These are phyloP conservation scores for Parthenolecanium corni DNA, from an alignment of 2,888 invertebrate species.

Conservation along the genomic window DNA sequence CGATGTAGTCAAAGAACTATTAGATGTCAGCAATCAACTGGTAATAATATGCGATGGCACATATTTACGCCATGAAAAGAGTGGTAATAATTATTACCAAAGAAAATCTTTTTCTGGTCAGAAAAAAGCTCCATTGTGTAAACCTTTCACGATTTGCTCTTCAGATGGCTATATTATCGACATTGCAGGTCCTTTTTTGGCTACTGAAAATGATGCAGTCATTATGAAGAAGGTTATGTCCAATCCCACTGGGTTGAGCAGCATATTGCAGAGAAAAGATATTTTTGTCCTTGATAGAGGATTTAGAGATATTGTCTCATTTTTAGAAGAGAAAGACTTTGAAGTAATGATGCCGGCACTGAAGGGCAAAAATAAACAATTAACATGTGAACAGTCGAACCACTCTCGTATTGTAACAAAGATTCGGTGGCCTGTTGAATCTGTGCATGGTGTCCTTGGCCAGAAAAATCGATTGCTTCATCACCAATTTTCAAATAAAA, in stretches of 20 bases:
- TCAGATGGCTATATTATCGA: constrained; percentile 34
- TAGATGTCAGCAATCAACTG: too few species aligned
- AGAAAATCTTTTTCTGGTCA: constrained; percentile 32
- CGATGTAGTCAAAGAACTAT: too few species aligned
- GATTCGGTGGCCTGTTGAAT: background rate
- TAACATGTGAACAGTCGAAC: constrained; percentile 26
- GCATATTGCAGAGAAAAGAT: constrained; percentile 31
- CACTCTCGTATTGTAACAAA: background rate
- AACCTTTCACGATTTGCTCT: constrained; percentile 35
- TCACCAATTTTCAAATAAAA: background rate
- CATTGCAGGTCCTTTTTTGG: constrained; percentile 32
- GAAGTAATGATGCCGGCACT: constrained; percentile 34
- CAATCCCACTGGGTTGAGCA: constrained; percentile 31
- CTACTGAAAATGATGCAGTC: constrained; percentile 31
- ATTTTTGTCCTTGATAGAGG: constrained; percentile 34
- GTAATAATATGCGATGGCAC: constrained; percentile 32
- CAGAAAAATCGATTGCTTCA: background rate
- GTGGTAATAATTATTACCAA: constrained; percentile 32
- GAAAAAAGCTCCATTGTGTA: constrained; percentile 34
- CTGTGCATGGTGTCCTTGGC: background rate
- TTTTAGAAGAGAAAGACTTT: constrained; percentile 31
- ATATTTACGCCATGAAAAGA: constrained; percentile 32
- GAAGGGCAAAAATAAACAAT: constrained; percentile 34
- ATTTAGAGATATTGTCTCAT: constrained; percentile 32
- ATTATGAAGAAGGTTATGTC: constrained; percentile 33